Evolutionary conservation across 2,113 vertebrate species (phyloP), one percentile per base, ranked within the genome.

Genomic region (Tiliqua scincoides): DNA sequence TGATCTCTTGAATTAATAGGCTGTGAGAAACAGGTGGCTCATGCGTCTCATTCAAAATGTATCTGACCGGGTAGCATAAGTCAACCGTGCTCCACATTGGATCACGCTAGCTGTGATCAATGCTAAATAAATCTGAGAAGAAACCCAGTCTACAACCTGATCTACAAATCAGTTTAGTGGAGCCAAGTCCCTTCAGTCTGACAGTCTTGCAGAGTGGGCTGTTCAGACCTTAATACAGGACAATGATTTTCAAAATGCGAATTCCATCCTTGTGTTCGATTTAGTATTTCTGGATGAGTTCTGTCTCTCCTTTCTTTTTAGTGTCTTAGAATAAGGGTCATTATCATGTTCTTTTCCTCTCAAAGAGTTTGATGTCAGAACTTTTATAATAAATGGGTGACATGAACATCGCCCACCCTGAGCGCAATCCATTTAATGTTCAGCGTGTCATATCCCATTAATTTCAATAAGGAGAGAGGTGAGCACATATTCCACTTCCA

Each of bases 161-260:
- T 30, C 70, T 23, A 35, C 43, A 23, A 80, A 80, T 4, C 23
- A 54, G 40, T 27, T 81, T n/a, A 85, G 14, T 78, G 62, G 27
- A 78, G 48, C 32, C 10, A 65, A 40, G 30, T 30, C 63, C 62
- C 74, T 43, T 65, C 37, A 43, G 20, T 25, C 32, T 35, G 79
- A 14, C 71, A 21, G 30, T 12, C 32, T n/a, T 40, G 10, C 52
- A 1, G 79, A 61, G 11, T 8, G 48, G 63, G 5, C 18, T 21
- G 15, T 40, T 27, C 54, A 0, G 0, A 27, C 10, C 9, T 48
- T 48, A 30, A 23, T 25, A 6, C 10, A 52, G 1, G n/a, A 67
- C 4, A n/a, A 37, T 25, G 8, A 4, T 11, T 17, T 14, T 3
- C 67, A 32, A 71, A 85, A 63, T 78, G 57, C 82, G 65, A n/a